These are phyloP conservation scores for Cynopterus brachyotis DNA, from an alignment of 2,113 vertebrate species.

Conservation along the genomic window DNA sequence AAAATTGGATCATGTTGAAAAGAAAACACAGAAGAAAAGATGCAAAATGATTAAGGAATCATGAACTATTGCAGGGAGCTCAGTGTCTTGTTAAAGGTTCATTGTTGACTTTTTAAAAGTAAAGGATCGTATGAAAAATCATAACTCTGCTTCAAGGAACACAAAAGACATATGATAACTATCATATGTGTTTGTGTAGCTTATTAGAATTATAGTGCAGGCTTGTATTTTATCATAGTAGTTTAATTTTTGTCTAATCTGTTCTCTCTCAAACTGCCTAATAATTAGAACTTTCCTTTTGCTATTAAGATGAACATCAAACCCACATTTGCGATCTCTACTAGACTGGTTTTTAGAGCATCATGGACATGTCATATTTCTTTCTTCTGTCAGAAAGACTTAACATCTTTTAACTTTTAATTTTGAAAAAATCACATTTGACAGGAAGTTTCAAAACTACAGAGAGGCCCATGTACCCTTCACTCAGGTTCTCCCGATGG, in stretches of 20 bases:
- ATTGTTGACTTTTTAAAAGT: neutral
- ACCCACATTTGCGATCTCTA: neutral
- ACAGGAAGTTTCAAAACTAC: neutral
- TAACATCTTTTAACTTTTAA: neutral
- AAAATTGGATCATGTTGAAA: slow-evolving; percentile 24
- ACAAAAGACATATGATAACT: neutral
- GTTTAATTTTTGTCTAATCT: neutral
- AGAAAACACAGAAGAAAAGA: slow-evolving; percentile 32
- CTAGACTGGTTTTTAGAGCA: neutral
- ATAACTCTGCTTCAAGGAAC: neutral
- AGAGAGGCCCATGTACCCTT: neutral
- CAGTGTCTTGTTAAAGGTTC: neutral
- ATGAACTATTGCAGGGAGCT: neutral
- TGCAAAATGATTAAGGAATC: neutral
- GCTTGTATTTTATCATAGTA: neutral
- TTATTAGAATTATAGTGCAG: neutral
- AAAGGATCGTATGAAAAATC: neutral
- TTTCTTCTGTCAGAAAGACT: neutral
- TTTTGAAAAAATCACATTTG: neutral
- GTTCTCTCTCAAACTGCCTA: neutral
- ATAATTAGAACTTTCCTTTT: neutral
- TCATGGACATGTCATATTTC: neutral
- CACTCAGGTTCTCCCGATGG: neutral
- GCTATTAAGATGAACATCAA: neutral
- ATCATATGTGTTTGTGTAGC: neutral